Percentiles rank a stretch among this genome's conserved stretches.
Evolutionary conservation across 2,113 vertebrate genomes (phyloP).

Genomic region (Picathartes gymnocephalus): DNA sequence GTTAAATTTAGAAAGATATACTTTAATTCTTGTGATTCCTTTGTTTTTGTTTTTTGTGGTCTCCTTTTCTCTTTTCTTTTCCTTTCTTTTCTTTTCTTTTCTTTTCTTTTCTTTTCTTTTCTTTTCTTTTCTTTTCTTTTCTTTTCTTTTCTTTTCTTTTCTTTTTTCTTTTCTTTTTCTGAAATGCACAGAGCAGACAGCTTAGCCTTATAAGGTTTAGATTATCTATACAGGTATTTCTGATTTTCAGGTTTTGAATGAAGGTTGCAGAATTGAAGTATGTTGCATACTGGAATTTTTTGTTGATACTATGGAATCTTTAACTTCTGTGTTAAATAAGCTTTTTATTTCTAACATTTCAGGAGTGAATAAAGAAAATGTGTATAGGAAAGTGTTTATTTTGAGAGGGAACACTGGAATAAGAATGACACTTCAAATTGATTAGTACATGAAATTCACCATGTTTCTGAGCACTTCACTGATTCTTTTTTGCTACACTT

Average conservation of each 20-base stretch:
- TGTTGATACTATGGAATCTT: background rate
- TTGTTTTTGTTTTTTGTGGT: background rate
- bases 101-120: no score
- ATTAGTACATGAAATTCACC: background rate
- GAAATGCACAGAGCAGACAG: background rate
- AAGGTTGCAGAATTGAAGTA: background rate
- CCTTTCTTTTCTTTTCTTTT: no score
- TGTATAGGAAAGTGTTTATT: background rate
- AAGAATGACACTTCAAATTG: background rate
- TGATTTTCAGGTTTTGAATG: background rate
- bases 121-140: no score
- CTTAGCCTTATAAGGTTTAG: background rate
- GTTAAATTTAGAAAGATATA: background rate
- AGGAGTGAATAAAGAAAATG: background rate
- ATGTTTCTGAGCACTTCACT: background rate
- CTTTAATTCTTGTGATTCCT: background rate
- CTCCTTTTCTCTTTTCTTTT: no score
- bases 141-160: no score
- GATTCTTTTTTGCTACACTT: background rate
- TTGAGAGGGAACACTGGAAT: background rate
- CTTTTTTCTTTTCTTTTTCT: background rate
- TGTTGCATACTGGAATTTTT: background rate
- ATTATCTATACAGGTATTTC: background rate
- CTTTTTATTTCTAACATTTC: background rate
- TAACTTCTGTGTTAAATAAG: background rate